Conservation (phyloP, 2,113 vertebrate species). For the Trachemys scripta region DNA sequence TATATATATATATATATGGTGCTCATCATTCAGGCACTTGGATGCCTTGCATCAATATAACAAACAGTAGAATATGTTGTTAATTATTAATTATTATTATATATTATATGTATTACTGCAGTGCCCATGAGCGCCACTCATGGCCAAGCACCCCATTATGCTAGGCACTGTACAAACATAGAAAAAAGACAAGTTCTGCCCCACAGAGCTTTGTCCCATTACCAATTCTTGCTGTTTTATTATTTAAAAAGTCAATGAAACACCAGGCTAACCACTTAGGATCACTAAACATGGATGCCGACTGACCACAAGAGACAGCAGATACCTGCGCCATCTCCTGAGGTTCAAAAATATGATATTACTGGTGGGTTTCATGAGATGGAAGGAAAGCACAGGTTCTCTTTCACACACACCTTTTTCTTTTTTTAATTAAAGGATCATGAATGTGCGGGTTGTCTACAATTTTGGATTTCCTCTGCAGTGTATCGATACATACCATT, state of each 20-base stretch:
- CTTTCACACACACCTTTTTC: background rate
- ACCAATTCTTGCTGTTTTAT: background rate
- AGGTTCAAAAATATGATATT: background rate
- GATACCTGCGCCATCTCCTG: background rate
- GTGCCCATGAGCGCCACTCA: background rate
- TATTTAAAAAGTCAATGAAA: background rate
- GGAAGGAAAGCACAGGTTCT: background rate
- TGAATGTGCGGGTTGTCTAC: background rate
- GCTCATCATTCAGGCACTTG: background rate
- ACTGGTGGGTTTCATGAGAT: background rate
- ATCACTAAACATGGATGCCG: background rate
- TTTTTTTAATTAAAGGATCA: background rate
- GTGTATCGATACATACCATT: fast-evolving
- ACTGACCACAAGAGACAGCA: background rate
- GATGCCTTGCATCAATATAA: background rate
- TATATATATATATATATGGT: background rate
- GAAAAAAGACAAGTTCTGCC: background rate
- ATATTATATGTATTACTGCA: background rate
- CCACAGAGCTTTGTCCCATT: background rate
- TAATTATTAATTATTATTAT: background rate
- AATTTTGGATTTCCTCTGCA: background rate
- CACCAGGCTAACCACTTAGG: background rate
- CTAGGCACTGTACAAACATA: background rate
- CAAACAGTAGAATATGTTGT: background rate
- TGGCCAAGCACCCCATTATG: background rate